Evolutionary conservation across 1,140 invertebrate genomes (phyloP), one percentile per base, ranked within the genome.

Genomic region (Cyrtorhinus lividipennis): DNA sequence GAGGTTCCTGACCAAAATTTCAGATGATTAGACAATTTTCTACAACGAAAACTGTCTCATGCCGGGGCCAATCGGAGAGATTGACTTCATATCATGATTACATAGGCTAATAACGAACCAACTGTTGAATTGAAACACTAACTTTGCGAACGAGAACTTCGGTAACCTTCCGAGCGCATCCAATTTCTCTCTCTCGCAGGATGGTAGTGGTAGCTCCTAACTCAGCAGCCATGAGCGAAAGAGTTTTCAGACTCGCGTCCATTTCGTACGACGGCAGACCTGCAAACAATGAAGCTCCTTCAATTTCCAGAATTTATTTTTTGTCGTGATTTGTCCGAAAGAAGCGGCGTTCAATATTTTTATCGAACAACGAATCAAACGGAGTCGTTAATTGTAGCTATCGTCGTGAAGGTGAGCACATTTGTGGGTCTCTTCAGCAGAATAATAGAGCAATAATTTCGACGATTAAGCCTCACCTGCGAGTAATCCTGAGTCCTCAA

Each of bases 81-180:
- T n/a, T n/a, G n/a, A n/a, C n/a, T n/a, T n/a, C n/a, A n/a, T n/a
- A n/a, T n/a, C n/a, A n/a, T n/a, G n/a, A n/a, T n/a, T n/a, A n/a
- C n/a, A n/a, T 53, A 53, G 20, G 20, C 48, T 53, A 20, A 53
- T 53, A n/a, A n/a, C n/a, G n/a, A n/a, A n/a, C n/a, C n/a, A n/a
- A n/a, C n/a, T n/a, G n/a, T n/a, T 53, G 5, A 53, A 53, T 18
- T 44, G 18, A 38, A 48, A 53, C 22, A 45, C 73, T 69, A 48
- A 89, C 84, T 80, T 96, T 95, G 64, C 91, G 78, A 1, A 98
- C 87, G 56, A 96, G 78, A 1, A 98, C 88, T 78, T 98, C 91
- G 0, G 88, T 82, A 0, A 92, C 87, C 46, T 72, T 71, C 46
- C 79, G 74, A 45, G 70, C 71, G 20, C 74, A 72, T 24, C 75